Conservation (phyloP, 2,797 vertebrate genomes). For the Sorex maritimensis region DNA sequence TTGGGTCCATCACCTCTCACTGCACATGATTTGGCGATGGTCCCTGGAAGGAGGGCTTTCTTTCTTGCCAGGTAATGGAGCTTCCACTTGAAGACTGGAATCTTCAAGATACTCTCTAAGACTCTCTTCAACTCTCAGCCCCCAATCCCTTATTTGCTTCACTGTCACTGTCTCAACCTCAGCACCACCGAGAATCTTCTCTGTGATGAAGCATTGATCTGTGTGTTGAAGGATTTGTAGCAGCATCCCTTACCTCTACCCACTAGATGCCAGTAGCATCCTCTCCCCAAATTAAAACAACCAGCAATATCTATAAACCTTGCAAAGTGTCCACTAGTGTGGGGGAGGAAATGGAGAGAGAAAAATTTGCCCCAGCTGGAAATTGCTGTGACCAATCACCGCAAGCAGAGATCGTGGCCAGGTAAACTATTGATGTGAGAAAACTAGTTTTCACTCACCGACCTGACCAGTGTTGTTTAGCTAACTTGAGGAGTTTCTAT, state of each 20-base stretch:
- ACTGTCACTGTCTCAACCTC: background rate
- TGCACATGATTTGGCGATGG: background rate
- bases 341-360: rapidly evolving
- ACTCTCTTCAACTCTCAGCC: background rate
- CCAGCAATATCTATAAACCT: background rate
- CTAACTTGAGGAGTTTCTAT: too few relatives aligned
- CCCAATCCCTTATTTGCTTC: background rate
- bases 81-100: background rate
- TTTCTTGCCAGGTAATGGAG: background rate
- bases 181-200: background rate
- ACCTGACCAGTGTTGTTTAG: background rate
- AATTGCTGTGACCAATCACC: background rate
- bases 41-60: background rate
- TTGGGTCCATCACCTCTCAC: background rate
- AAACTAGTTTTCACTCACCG: background rate
- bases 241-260: background rate
- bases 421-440: background rate
- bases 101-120: background rate
- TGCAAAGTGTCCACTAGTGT: background rate
- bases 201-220: rapidly evolving
- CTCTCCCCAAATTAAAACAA: background rate
- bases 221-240: background rate
- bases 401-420: background rate
- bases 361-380: background rate
- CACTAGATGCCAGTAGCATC: too few relatives aligned